A percentile compares a stretch with the other conserved stretches of the same genome.
phyloP scores from a whole-genome alignment of 2,888 invertebrate species.

The Iphiclides podalirius region DNA sequence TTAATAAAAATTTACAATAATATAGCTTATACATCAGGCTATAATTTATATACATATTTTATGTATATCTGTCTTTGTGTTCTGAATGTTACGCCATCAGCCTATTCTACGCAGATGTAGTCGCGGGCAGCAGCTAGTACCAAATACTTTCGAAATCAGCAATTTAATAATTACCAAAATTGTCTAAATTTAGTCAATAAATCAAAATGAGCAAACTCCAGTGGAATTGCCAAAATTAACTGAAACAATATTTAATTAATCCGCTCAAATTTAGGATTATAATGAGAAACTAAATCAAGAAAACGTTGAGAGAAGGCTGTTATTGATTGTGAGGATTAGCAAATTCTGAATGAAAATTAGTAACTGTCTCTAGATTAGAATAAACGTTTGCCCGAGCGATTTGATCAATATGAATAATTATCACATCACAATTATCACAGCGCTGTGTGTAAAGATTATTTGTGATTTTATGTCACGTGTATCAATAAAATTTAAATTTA shows the following conservation, averaged over 20 bases:
- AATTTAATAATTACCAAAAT: too few relatives aligned
- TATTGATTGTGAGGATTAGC: constrained; percentile 19
- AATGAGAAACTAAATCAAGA: constrained; percentile 2
- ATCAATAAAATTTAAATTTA: too few relatives aligned
- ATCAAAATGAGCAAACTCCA: background rate
- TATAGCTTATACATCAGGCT: too few relatives aligned
- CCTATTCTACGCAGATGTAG: too few relatives aligned
- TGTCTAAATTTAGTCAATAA: background rate
- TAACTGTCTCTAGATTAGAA: constrained; percentile 19
- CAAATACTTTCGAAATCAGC: too few relatives aligned
- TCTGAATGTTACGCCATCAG: too few relatives aligned
- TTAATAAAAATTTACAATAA: too few relatives aligned
- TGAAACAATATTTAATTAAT: constrained; percentile 2
- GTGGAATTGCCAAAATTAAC: background rate
- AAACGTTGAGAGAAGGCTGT: constrained; percentile 1
- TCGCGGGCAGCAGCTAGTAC: too few relatives aligned
- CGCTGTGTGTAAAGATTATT: constrained; percentile 16
- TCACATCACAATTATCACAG: too few relatives aligned
- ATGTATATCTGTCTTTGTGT: too few relatives aligned
- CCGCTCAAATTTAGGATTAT: background rate
- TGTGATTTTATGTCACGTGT: constrained; percentile 2
- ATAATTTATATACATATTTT: too few relatives aligned
- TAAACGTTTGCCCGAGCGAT: constrained; percentile 13
- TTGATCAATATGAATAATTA: constrained; percentile 19
- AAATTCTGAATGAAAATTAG: constrained; percentile 18